phyloP scores from a whole-genome alignment of 2,797 vertebrate species.

The Ceryle rudis region DNA sequence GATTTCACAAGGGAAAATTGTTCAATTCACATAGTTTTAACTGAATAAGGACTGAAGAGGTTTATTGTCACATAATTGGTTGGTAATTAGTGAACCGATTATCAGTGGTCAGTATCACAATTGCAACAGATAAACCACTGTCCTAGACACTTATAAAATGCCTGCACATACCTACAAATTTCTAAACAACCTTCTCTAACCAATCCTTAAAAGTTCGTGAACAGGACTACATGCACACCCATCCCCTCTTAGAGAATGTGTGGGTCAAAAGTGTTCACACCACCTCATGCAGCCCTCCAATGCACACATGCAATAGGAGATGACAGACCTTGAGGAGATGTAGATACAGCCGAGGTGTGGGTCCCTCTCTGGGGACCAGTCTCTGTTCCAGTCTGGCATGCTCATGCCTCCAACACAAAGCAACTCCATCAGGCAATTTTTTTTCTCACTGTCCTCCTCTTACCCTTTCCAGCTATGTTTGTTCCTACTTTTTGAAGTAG shows the following conservation, averaged over 20 bases:
- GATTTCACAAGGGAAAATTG: not conserved
- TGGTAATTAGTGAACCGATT: not conserved
- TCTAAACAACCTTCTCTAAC: not conserved
- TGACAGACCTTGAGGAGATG: not conserved
- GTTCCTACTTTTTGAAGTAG: not conserved
- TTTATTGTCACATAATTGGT: not conserved
- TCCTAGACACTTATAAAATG: not conserved
- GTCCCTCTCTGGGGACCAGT: too few relatives aligned
- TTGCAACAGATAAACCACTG: not conserved
- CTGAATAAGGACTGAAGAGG: not conserved
- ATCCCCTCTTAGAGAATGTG: fast-evolving
- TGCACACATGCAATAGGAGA: fast-evolving
- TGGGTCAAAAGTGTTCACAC: not conserved
- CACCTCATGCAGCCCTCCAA: not conserved
- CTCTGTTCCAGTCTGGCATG: not conserved
- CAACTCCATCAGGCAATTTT: fast-evolving
- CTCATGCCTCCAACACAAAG: fast-evolving
- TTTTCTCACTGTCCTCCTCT: not conserved
- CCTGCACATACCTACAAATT: not conserved
- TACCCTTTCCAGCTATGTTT: not conserved
- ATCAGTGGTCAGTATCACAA: not conserved
- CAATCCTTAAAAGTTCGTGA: not conserved
- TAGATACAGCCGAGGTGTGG: fast-evolving
- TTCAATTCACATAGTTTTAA: not conserved
- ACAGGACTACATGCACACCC: fast-evolving